Conservation (phyloP, 2,888 invertebrate genomes). For the Apotomis turbidana region DNA sequence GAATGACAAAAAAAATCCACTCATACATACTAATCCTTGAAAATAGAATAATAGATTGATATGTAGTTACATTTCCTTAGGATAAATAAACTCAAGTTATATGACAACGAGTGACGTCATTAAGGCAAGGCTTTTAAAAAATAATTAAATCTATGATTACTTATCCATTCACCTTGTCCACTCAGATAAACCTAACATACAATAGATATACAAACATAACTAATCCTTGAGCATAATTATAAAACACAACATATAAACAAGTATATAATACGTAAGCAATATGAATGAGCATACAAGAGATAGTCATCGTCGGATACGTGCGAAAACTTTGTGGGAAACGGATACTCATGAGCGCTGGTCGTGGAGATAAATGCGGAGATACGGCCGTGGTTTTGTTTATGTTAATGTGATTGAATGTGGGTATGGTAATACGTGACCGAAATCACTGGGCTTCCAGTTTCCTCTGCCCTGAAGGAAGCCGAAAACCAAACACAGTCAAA, state of each 20-base stretch:
- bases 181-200: constrained; percentile 24
- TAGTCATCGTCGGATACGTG: constrained; percentile 38
- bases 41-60: too few species aligned
- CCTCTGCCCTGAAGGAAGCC: too few species aligned
- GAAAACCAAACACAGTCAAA: too few species aligned
- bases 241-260: constrained; percentile 10
- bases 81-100: background rate
- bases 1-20: too few species aligned
- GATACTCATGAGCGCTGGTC: constrained; percentile 18
- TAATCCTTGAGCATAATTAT: constrained; percentile 27
- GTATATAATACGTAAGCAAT: constrained; percentile 30
- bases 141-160: background rate
- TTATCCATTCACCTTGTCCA: constrained; percentile 14
- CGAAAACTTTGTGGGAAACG: constrained; percentile 40
- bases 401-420: constrained; percentile 6
- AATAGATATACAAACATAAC: constrained; percentile 24
- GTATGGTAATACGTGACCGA: background rate
- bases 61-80: too few species aligned
- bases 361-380: constrained; percentile 18
- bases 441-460: too few species aligned
- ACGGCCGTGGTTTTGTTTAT: constrained; percentile 1
- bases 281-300: constrained; percentile 37
- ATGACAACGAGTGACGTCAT: background rate
- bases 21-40: too few species aligned
- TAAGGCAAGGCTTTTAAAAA: background rate